Percentiles rank a stretch among this genome's conserved stretches.
Conservation (phyloP, 2,888 invertebrate genomes). For the Eucera pruinosa region DNA sequence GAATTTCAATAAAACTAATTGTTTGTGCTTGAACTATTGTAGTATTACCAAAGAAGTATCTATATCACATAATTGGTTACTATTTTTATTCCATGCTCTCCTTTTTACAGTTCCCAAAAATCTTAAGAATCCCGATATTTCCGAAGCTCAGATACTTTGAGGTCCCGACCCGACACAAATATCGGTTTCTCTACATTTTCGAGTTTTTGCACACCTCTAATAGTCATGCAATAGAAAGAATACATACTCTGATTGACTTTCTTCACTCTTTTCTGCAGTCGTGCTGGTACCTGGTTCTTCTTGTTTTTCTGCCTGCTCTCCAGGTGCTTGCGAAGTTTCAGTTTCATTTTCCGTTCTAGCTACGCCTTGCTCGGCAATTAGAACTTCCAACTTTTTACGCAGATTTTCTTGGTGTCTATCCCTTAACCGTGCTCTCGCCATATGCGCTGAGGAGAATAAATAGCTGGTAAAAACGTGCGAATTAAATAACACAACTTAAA, state of each 20-base stretch:
- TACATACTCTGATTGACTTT: conserved; percentile 79
- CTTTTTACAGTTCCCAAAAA: too few species aligned
- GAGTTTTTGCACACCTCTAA: neutral
- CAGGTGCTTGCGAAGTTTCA: conserved; percentile 74
- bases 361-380: conserved; percentile 94
- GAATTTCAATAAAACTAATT: too few species aligned
- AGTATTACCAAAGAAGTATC: too few species aligned
- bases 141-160: too few species aligned
- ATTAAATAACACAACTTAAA: neutral
- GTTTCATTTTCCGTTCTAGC: conserved; percentile 81
- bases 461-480: conserved; percentile 5
- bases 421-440: conserved; percentile 95
- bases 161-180: too few species aligned
- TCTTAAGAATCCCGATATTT: too few species aligned
- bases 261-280: conserved; percentile 78
- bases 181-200: too few species aligned
- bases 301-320: conserved; percentile 76
- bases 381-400: conserved; percentile 93
- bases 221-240: neutral
- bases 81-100: too few species aligned
- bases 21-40: too few species aligned
- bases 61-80: too few species aligned
- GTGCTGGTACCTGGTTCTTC: conserved; percentile 73
- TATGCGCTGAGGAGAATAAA: conserved; percentile 89
- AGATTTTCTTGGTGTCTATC: conserved; percentile 97